A percentile compares a stretch with the other conserved stretches of the same genome.
phyloP scores from a whole-genome alignment of 2,113 vertebrate species.

The Barnardius zonarius region DNA sequence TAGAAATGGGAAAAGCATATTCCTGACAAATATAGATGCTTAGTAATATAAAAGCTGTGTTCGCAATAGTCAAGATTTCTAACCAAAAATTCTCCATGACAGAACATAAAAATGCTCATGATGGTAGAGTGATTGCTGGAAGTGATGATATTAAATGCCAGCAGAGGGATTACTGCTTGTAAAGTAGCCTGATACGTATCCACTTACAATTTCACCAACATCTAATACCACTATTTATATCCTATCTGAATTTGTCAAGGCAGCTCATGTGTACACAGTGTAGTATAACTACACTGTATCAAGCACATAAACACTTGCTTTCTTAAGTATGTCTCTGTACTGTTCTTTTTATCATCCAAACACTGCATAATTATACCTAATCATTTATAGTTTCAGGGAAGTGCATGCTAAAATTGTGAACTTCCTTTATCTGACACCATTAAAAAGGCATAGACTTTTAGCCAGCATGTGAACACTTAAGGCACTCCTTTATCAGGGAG shows the following conservation, averaged over 20 bases:
- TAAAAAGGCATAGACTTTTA: neutral
- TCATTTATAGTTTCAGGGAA: neutral
- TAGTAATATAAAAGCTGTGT: neutral
- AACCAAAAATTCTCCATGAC: neutral
- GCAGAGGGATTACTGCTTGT: neutral
- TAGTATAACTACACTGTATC: neutral
- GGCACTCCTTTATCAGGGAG: neutral
- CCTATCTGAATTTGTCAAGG: slow-evolving; percentile 11
- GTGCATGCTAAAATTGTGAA: neutral
- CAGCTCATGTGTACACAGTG: neutral
- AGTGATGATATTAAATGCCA: neutral
- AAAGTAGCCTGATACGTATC: neutral
- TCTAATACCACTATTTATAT: slow-evolving; percentile 35
- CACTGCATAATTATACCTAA: neutral
- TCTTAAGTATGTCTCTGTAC: neutral
- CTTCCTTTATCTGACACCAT: neutral
- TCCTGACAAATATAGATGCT: neutral
- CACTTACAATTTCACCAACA: slow-evolving; percentile 4
- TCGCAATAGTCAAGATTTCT: neutral
- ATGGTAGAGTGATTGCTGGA: neutral
- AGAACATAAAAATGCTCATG: neutral
- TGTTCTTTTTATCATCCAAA: neutral
- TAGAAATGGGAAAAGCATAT: neutral
- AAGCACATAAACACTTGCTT: neutral
- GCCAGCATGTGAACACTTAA: neutral